phyloP scores from a whole-genome alignment of 2,113 vertebrate genomes.

The Otocyon megalotis region DNA sequence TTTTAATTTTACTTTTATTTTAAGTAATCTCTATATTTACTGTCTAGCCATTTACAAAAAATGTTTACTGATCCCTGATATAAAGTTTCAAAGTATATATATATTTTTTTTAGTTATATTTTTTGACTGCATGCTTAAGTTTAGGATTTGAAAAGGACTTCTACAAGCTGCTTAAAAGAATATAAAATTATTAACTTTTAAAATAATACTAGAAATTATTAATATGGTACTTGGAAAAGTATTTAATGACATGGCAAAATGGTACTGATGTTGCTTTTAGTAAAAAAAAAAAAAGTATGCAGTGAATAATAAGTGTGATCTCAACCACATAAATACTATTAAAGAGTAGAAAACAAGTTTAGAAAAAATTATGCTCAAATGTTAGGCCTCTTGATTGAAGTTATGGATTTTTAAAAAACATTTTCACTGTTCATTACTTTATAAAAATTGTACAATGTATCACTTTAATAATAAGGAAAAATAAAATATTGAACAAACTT shows the following conservation, averaged over 20 bases:
- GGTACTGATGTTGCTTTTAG: not conserved
- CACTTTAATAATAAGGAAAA: not conserved
- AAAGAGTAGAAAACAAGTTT: not conserved
- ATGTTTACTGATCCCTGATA: not conserved
- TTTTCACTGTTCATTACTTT: not conserved
- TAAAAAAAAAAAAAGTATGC: not conserved
- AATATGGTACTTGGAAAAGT: not conserved
- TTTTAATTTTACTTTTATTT: not conserved
- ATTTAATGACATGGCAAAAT: not conserved
- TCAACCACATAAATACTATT: not conserved
- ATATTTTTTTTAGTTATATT: not conserved
- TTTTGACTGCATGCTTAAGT: not conserved
- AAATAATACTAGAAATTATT: conserved; percentile 11
- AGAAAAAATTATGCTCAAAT: not conserved
- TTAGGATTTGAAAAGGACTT: not conserved
- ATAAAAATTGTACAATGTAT: not conserved
- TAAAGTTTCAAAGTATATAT: not conserved
- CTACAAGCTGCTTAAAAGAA: not conserved
- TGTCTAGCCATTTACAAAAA: not conserved
- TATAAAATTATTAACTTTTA: conserved; percentile 30
- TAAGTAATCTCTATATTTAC: not conserved
- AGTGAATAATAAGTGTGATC: not conserved
- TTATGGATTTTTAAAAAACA: not conserved
- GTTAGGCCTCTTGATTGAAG: not conserved
- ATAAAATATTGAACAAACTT: conserved; percentile 14